Conservation (phyloP, 2,113 vertebrate species). For the Strigops habroptila region DNA sequence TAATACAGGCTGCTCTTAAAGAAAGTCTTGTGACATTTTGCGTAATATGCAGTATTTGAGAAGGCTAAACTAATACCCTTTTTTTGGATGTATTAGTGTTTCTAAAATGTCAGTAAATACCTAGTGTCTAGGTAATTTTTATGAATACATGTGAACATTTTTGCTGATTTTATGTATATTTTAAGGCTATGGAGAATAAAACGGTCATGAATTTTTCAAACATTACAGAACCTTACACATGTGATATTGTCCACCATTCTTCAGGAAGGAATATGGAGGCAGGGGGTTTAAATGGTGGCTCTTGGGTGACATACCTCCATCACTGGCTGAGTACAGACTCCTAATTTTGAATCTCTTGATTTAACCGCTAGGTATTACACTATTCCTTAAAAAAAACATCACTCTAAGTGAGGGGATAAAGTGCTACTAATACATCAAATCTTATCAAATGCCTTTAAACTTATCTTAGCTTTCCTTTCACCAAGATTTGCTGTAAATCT, state of each 20-base stretch:
- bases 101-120: not conserved
- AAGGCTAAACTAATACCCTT: not conserved
- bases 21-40: not conserved
- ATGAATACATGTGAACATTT: not conserved
- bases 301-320: not conserved
- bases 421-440: slow-evolving; percentile 66
- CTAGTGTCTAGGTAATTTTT: not conserved
- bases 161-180: not conserved
- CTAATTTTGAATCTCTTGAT: slow-evolving; percentile 26
- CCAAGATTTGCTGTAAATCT: slow-evolving; percentile 57
- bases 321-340: not conserved
- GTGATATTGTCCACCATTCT: not conserved
- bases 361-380: slow-evolving; percentile 17
- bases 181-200: not conserved
- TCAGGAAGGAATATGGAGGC: not conserved
- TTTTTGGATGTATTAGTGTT: not conserved
- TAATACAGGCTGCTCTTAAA: not conserved
- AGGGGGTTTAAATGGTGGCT: not conserved
- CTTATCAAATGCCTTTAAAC: slow-evolving; percentile 58
- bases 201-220: not conserved
- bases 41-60: not conserved
- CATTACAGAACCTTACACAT: not conserved
- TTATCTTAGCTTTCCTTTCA: slow-evolving; percentile 55
- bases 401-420: slow-evolving; percentile 34
- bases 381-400: slow-evolving; percentile 52